Conservation (phyloP, 2,797 vertebrate genomes). For the Lerista edwardsae region DNA sequence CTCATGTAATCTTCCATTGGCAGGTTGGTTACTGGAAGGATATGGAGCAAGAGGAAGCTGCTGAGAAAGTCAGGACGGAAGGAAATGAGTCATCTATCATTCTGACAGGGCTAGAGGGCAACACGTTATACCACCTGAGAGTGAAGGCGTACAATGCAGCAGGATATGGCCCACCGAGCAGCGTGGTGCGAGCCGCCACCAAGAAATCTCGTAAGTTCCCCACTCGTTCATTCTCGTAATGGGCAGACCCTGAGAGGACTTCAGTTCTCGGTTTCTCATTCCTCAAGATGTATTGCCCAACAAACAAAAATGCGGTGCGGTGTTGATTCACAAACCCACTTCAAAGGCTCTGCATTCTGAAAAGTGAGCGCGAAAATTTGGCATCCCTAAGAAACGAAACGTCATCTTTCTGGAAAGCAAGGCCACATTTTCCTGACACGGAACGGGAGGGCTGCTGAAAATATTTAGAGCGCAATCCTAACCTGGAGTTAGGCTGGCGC, state of each 20-base stretch:
- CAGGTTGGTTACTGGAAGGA: conserved; percentile 95
- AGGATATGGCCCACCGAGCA: conserved; percentile 90
- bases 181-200: conserved; percentile 81
- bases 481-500: too few relatives aligned
- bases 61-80: conserved; percentile 84
- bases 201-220: conserved; percentile 91
- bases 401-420: conserved; percentile 62
- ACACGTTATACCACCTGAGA: conserved; percentile 87
- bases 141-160: conserved; percentile 94
- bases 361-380: conserved; percentile 47
- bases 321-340: conserved; percentile 48
- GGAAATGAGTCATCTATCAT: conserved; percentile 90
- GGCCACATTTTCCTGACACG: conserved; percentile 56
- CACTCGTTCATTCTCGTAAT: conserved; percentile 4
- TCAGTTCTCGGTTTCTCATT: conserved; percentile 20
- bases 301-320: conserved; percentile 21
- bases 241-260: conserved; percentile 12
- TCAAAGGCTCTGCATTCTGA: conserved; percentile 55
- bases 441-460: conserved; percentile 57
- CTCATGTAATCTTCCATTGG: conserved; percentile 57
- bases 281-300: not conserved
- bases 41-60: conserved; percentile 87
- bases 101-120: conserved; percentile 89
- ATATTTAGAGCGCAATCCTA: too few relatives aligned
- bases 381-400: conserved; percentile 48